phyloP scores from a whole-genome alignment of 2,113 vertebrate genomes.

The Narcine bancroftii region DNA sequence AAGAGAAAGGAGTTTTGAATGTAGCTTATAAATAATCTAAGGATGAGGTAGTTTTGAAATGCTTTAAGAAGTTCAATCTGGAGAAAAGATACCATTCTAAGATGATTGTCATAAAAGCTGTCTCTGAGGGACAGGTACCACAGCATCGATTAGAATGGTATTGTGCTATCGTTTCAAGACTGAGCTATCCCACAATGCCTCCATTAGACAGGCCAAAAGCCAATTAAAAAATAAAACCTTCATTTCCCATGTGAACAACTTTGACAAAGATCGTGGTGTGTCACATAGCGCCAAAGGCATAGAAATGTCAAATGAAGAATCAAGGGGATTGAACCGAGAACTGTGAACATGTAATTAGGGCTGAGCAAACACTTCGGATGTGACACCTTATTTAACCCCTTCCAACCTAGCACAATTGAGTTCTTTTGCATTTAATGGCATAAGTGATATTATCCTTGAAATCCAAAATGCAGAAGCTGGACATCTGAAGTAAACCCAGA shows the following conservation, averaged over 20 bases:
- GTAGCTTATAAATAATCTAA: not conserved
- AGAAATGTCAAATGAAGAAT: slow-evolving; percentile 33
- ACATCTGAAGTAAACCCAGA: too few species aligned
- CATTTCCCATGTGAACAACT: slow-evolving; percentile 34
- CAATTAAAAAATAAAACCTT: slow-evolving; percentile 37
- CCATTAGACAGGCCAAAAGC: slow-evolving; percentile 34
- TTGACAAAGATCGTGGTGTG: slow-evolving; percentile 30
- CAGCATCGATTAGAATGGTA: slow-evolving; percentile 1
- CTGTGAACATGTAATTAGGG: slow-evolving; percentile 27
- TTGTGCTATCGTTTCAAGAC: slow-evolving; percentile 1
- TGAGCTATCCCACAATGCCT: not conserved
- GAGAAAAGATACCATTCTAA: not conserved
- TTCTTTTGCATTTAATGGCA: not conserved
- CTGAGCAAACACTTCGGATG: slow-evolving; percentile 15
- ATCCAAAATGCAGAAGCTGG: too few species aligned
- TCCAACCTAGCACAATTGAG: not conserved
- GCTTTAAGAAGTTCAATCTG: not conserved
- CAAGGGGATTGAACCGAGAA: slow-evolving; percentile 35
- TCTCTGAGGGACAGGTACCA: not conserved
- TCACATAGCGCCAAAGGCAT: slow-evolving; percentile 22
- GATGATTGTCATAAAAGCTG: slow-evolving; percentile 1
- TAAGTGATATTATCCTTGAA: not conserved
- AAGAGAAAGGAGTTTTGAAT: not conserved
- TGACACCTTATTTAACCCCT: slow-evolving; percentile 29
- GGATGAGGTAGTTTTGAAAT: not conserved